These are phyloP conservation scores for Molanna angustata DNA, from an alignment of 2,888 invertebrate genomes.

Conservation along the genomic window DNA sequence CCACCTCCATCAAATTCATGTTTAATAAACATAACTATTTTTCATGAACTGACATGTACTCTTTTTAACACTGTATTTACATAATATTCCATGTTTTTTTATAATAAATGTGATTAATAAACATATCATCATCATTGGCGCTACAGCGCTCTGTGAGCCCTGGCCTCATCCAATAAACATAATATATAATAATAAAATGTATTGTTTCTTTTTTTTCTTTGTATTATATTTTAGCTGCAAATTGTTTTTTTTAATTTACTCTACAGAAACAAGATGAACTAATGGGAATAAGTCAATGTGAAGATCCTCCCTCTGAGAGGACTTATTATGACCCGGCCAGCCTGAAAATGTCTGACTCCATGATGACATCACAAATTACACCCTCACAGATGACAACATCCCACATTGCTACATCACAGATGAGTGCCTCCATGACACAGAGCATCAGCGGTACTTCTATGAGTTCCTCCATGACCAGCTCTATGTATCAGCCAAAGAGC, in stretches of 20 bases:
- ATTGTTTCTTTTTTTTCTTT: too few relatives aligned
- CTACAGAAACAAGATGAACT: slow-evolving; percentile 29
- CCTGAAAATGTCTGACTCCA: slow-evolving; percentile 23
- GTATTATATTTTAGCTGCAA: too few relatives aligned
- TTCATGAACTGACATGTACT: too few relatives aligned
- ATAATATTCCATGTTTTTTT: too few relatives aligned
- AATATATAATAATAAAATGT: too few relatives aligned
- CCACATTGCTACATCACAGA: slow-evolving; percentile 46
- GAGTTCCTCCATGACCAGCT: slow-evolving; percentile 44
- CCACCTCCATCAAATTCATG: too few relatives aligned
- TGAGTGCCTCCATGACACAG: slow-evolving; percentile 40
- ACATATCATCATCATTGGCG: too few relatives aligned
- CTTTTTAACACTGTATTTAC: too few relatives aligned
- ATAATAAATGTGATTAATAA: too few relatives aligned
- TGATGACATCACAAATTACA: slow-evolving; percentile 7
- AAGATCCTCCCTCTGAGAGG: slow-evolving; percentile 13
- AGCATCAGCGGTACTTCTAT: slow-evolving; percentile 34
- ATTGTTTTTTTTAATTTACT: slow-evolving; percentile 10
- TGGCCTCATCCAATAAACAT: too few relatives aligned
- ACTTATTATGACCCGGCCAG: slow-evolving; percentile 10
- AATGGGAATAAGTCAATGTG: slow-evolving; percentile 24
- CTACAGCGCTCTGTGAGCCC: too few relatives aligned
- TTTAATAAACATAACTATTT: too few relatives aligned
- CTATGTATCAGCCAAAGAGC: slow-evolving; percentile 40
- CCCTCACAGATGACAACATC: slow-evolving; percentile 13